Base-by-base conservation (phyloP, 2,888 invertebrate species). In the Papilio elwesi region DNA sequence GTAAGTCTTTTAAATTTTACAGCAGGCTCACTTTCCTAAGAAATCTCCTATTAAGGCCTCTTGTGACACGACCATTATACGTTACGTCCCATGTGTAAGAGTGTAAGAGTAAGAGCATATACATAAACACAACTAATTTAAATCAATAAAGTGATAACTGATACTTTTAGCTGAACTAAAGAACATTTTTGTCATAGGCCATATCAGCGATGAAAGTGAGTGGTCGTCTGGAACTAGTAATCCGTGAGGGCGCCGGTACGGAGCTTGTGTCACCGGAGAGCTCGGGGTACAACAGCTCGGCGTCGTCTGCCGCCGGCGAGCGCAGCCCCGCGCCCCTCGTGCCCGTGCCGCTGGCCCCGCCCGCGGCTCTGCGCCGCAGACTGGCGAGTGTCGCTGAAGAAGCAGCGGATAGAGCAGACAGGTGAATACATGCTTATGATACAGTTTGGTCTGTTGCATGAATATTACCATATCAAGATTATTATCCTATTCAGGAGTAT, bases 261-360 rank as follows among this genome's bases (percentile, higher is more conserved):
- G 97, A 97, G 85, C 91, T 97, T 55, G 97, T 97, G 81, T 97
- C 97, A 0, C 97, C 97, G 10, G 97, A 97, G 88, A 97, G 97
- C 65, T 97, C 97, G 71, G 97, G 97, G 9, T 97, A 97, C 90
- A 97, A 97, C 83, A 97, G 97, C 82, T 97, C 97, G 0, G 97
- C 97, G n/a, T 97, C 97, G 76, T 97, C 96, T 43, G 96, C 97
- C 1, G 97, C 97, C 0, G 93, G 93, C 0, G 97, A 97, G 82
- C 95, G 96, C 77, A 96, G 95, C 82, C 92, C 92, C 0, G 95
- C 95, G 8, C 95, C 96, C 59, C 87, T 82, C 7, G 84, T 85
- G 5, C 82, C 88, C 0, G 75, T 77, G 0, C 79, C 82, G 8
- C 86, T 90, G 16, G 90, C 92, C 0, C 92, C 92, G 0, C 96